Evolutionary conservation across 2,113 vertebrate species (phyloP).

Genomic region (Stigmatopora argus): DNA sequence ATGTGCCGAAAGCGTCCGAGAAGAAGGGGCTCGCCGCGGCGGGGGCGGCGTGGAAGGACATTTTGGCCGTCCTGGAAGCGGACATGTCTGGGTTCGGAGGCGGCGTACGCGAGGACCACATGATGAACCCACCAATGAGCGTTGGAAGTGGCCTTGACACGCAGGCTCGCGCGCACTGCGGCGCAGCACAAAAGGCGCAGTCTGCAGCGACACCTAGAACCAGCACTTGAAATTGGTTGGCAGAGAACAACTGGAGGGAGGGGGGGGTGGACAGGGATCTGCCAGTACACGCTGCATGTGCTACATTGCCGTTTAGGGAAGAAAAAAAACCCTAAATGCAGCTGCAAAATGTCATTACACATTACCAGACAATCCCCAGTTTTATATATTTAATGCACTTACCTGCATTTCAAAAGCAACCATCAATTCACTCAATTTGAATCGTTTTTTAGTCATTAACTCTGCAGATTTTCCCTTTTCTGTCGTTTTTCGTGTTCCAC

Average conservation of each 20-base stretch:
- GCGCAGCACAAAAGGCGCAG: conserved; percentile 68
- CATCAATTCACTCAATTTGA: neutral
- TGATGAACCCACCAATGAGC: conserved; percentile 98
- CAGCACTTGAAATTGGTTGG: conserved; percentile 76
- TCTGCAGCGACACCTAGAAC: conserved; percentile 93
- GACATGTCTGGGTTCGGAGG: conserved; percentile 97
- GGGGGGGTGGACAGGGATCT: neutral
- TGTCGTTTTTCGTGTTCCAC: neutral
- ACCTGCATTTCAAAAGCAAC: neutral
- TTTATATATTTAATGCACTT: neutral
- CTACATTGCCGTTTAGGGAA: neutral
- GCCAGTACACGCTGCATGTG: neutral
- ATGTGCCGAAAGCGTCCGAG: conserved; percentile 99
- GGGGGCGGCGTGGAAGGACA: conserved; percentile 99
- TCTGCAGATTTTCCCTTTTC: neutral
- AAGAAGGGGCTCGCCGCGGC: conserved; percentile 96
- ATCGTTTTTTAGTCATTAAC: neutral
- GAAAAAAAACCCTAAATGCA: neutral
- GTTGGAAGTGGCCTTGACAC: conserved; percentile 97
- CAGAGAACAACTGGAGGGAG: neutral
- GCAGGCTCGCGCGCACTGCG: conserved; percentile 76
- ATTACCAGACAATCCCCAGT: neutral
- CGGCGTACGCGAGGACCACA: conserved; percentile 96
- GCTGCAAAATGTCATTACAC: neutral
- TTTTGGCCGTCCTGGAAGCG: conserved; percentile 98